phyloP scores from a whole-genome alignment of 2,113 vertebrate genomes.

The Nycticryphes semicollaris region DNA sequence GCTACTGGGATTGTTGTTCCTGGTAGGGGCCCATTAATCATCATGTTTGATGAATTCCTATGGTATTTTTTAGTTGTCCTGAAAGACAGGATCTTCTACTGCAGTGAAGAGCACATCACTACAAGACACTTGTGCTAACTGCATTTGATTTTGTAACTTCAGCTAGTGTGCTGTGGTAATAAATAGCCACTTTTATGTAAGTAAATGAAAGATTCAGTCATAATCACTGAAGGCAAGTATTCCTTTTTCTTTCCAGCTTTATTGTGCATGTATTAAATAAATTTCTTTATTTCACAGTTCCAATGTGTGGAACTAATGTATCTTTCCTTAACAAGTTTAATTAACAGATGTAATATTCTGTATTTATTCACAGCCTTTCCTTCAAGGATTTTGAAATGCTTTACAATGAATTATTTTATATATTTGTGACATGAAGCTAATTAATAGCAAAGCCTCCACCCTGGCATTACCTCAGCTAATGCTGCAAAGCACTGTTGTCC shows the following conservation, averaged over 20 bases:
- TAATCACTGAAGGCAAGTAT: not conserved
- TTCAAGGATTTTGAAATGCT: not conserved
- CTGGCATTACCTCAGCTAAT: not conserved
- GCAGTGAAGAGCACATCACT: not conserved
- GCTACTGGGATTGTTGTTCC: not conserved
- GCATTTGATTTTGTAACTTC: not conserved
- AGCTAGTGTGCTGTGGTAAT: not conserved
- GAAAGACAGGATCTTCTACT: not conserved
- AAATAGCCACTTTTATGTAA: not conserved
- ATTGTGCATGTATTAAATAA: not conserved
- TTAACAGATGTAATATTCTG: not conserved
- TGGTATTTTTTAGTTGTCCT: not conserved
- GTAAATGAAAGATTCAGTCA: not conserved
- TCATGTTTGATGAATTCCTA: not conserved
- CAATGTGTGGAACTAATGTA: not conserved
- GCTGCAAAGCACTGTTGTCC: not conserved
- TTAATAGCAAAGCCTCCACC: not conserved
- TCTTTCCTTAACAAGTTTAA: not conserved
- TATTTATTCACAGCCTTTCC: not conserved
- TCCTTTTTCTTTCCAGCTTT: not conserved
- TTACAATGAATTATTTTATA: not conserved
- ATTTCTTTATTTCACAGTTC: not conserved
- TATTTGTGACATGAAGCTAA: not conserved
- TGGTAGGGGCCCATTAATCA: not conserved
- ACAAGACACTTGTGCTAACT: not conserved